Evolutionary conservation across 2,113 vertebrate species (phyloP).

Genomic region (Holacanthus passer): DNA sequence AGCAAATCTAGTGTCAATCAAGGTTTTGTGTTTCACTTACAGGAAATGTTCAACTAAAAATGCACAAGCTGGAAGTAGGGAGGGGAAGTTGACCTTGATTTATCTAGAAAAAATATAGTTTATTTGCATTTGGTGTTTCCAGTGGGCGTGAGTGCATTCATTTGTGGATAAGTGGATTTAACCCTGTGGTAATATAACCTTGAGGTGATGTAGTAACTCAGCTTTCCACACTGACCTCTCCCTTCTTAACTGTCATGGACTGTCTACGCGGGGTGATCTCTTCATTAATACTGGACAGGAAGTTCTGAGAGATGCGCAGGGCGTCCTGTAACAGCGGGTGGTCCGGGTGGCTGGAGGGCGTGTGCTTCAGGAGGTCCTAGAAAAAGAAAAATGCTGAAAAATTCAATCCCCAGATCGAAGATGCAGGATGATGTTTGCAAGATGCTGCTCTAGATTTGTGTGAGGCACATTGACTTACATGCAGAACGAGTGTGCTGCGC

Average conservation of each 20-base stretch:
- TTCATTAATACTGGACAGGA: slow-evolving; percentile 95
- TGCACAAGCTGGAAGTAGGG: neutral
- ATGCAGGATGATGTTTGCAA: no score
- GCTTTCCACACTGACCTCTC: slow-evolving; percentile 88
- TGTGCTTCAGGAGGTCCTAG: slow-evolving; percentile 96
- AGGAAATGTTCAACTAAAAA: neutral
- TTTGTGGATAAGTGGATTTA: neutral
- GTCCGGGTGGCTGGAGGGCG: slow-evolving; percentile 90
- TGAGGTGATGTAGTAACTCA: neutral
- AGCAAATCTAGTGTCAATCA: neutral
- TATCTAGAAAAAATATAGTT: neutral
- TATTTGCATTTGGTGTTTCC: neutral
- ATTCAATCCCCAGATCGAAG: neutral
- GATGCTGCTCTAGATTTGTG: neutral
- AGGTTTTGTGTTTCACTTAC: neutral
- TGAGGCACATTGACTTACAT: slow-evolving; percentile 86
- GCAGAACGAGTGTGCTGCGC: slow-evolving; percentile 95
- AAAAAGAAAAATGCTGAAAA: neutral
- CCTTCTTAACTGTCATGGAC: slow-evolving; percentile 95
- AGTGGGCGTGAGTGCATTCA: neutral
- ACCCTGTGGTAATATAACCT: neutral
- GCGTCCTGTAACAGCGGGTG: slow-evolving; percentile 90
- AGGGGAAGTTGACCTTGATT: neutral
- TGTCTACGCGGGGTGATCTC: slow-evolving; percentile 95
- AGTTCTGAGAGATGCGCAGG: slow-evolving; percentile 96